A percentile compares a stretch with the other conserved stretches of the same genome.
phyloP scores from a whole-genome alignment of 2,797 vertebrate genomes.

The Danio albolineatus region DNA sequence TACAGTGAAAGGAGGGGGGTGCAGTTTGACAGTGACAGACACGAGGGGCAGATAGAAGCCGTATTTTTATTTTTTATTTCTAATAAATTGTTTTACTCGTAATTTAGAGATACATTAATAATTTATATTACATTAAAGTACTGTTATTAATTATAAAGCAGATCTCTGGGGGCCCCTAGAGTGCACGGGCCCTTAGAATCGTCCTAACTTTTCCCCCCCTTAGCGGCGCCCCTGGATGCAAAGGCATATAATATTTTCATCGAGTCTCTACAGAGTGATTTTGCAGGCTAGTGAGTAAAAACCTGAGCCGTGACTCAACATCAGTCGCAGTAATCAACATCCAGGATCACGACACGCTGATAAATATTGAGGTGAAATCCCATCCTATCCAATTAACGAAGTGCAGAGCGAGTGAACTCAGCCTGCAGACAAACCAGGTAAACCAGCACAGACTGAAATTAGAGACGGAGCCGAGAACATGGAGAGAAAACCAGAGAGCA shows the following conservation, averaged over 20 bases:
- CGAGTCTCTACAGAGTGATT: background rate
- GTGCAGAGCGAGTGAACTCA: background rate
- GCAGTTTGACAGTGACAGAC: no score
- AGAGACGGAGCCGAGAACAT: background rate
- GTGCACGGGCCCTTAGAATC: no score
- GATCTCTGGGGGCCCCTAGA: no score
- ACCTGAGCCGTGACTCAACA: background rate
- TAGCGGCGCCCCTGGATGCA: no score
- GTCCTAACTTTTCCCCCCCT: no score
- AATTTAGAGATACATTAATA: no score
- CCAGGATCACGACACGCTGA: background rate
- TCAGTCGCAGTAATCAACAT: conserved; percentile 21
- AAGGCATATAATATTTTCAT: background rate
- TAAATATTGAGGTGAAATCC: conserved; percentile 44
- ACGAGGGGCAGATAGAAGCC: no score
- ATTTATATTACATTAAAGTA: no score
- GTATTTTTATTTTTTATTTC: no score
- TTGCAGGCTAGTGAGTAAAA: conserved; percentile 37
- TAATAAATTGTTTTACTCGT: no score
- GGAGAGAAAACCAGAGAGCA: conserved; percentile 11
- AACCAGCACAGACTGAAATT: conserved; percentile 24
- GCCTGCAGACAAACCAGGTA: background rate
- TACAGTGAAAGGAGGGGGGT: no score
- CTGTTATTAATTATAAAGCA: no score
- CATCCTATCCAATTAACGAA: conserved; percentile 11